A percentile compares a stretch with the other conserved stretches of the same genome.
phyloP scores from a whole-genome alignment of 1,140 invertebrate genomes.

The Capitella teleta region DNA sequence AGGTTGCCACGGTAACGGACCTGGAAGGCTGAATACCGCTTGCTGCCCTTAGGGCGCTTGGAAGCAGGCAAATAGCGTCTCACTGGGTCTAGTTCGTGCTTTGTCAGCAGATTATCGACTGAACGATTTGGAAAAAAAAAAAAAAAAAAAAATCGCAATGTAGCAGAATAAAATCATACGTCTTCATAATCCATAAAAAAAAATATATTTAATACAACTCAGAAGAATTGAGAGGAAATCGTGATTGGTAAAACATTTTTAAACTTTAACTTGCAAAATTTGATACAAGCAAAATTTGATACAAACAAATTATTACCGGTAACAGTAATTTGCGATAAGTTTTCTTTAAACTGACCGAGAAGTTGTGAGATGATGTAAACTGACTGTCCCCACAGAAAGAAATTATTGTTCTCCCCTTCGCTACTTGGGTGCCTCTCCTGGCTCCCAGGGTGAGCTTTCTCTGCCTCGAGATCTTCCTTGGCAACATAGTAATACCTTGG shows the following conservation, averaged over 20 bases:
- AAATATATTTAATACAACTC: no score
- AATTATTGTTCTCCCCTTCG: conserved; percentile 47
- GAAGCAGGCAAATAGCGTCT: conserved; percentile 89
- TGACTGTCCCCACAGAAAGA: conserved; percentile 81
- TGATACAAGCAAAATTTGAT: no score
- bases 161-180: no score
- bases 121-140: no score
- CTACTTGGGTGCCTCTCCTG: conserved; percentile 52
- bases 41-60: conserved; percentile 76
- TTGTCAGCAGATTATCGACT: conserved; percentile 70
- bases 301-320: no score
- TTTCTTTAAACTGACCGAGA: conserved; percentile 49
- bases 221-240: no score
- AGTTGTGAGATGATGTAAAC: conserved; percentile 88
- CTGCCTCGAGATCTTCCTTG: conserved; percentile 62
- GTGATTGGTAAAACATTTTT: no score
- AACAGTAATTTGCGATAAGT: no score
- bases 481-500: conserved; percentile 79
- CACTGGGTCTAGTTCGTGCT: conserved; percentile 92
- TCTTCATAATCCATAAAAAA: no score
- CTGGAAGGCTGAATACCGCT: conserved; percentile 92
- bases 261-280: no score
- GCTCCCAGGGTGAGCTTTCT: conserved; percentile 60
- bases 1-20: conserved; percentile 45
- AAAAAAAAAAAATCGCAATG: no score